Conservation (phyloP, 2,888 invertebrate genomes). For the Cataglyphis albicans region DNA sequence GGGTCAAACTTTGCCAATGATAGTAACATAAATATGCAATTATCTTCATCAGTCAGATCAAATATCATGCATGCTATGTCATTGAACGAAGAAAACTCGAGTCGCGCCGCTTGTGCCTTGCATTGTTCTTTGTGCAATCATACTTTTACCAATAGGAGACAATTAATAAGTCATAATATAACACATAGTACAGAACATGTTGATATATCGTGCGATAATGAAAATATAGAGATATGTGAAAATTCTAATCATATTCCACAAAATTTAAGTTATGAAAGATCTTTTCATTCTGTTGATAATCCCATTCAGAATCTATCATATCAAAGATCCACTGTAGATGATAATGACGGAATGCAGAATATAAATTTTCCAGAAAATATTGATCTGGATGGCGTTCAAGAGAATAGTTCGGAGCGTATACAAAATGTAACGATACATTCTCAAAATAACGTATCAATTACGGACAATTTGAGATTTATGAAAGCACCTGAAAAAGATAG, state of each 20-base stretch:
- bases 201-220: constrained; percentile 79
- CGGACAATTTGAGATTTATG: constrained; percentile 63
- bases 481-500: constrained; percentile 54
- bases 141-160: constrained; percentile 80
- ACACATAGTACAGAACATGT: constrained; percentile 77
- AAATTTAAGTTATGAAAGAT: constrained; percentile 74
- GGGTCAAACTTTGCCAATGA: constrained; percentile 63
- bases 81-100: constrained; percentile 66
- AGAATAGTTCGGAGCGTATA: constrained; percentile 59
- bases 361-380: constrained; percentile 72
- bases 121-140: constrained; percentile 83
- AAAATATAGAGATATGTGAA: constrained; percentile 80
- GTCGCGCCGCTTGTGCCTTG: constrained; percentile 80
- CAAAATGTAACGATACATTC: constrained; percentile 63
- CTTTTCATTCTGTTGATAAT: constrained; percentile 72
- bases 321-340: constrained; percentile 63
- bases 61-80: constrained; percentile 68
- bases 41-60: constrained; percentile 62
- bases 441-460: constrained; percentile 57
- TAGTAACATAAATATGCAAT: constrained; percentile 53
- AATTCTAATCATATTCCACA: constrained; percentile 77
- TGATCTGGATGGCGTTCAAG: constrained; percentile 65
- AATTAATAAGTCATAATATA: constrained; percentile 79
- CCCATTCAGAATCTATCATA: constrained; percentile 78
- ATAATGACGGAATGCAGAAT: constrained; percentile 72